Base-by-base conservation (phyloP, 92 coral and sea anemone species). In the Phenganax stokvisi region DNA sequence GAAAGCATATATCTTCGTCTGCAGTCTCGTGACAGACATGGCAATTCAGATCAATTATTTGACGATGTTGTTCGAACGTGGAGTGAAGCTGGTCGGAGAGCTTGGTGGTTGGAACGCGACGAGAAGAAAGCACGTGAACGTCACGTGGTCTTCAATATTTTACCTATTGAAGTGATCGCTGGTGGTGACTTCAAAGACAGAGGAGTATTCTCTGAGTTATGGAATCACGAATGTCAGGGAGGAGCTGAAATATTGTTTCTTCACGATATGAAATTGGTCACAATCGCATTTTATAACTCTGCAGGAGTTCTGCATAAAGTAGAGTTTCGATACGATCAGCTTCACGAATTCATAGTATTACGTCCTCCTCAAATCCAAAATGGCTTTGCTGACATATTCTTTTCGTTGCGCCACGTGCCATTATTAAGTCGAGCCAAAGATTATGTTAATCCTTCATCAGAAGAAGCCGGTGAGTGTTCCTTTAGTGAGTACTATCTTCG, bases 171-270 rank as follows among this genome's bases (percentile, higher is more conserved):
- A 7, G 17, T 65, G 11, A 60, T 96, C 66, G 72, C 74, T 9
- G 71, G 90, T 16, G 99, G 99, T n/a, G 90, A 92, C 77, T 96
- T 92, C 83, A 82, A 87, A 56, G 79, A 79, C 25, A 86, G 85
- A 11, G 90, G 88, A 0, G 83, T 80, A 12, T 96, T 80, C 80
- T 88, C 91, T 29, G 71, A 59, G 53, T 92, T 90, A 20, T 92
- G 99, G 99, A 70, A 57, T 31, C 99, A 93, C 9, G 80, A 56
- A 0, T 74, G 85, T 5, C 76, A 84, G 13, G 84, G 44, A 25
- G 76, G 73, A 44, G 79, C 89, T 17, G 91, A 91, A 54, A 75
- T 96, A 17, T 69, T 89, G 16, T 96, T 96, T 62, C 88, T 90
- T 31, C 99, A 96, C 79, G 99, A 96, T 69, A 87, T 96, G 5